A percentile compares a stretch with the other conserved stretches of the same genome.
These are phyloP conservation scores for Metridium senile DNA, from an alignment of 92 coral and sea anemone genomes.

Conservation along the genomic window DNA sequence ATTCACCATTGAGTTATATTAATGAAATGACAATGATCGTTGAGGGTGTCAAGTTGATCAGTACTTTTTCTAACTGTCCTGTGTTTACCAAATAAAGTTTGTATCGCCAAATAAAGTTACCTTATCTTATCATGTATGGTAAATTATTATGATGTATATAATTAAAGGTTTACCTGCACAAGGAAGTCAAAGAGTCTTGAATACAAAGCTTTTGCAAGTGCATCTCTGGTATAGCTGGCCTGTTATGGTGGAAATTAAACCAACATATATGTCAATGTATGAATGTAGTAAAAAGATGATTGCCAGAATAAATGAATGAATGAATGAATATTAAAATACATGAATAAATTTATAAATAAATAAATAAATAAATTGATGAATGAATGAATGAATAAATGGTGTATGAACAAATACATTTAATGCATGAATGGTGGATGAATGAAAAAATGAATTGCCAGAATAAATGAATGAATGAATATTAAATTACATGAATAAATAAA, in stretches of 20 bases:
- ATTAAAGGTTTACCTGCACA: constrained; percentile 66
- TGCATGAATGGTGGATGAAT: neutral
- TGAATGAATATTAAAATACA: neutral
- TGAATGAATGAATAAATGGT: neutral
- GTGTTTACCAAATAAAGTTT: too few species aligned
- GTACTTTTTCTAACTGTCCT: too few species aligned
- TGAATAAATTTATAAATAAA: neutral
- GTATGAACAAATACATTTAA: too few species aligned
- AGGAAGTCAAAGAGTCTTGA: constrained; percentile 91
- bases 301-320: neutral
- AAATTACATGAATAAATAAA: too few species aligned
- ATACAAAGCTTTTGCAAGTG: constrained; percentile 88
- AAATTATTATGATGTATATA: neutral
- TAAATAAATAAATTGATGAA: neutral
- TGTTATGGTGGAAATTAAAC: constrained; percentile 8
- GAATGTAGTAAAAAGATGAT: neutral
- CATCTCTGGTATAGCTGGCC: constrained; percentile 98
- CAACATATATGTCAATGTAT: too few species aligned
- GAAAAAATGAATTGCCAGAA: neutral
- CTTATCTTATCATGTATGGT: too few species aligned
- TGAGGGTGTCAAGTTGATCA: too few species aligned
- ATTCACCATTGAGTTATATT: too few species aligned
- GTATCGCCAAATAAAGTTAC: too few species aligned
- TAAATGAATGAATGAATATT: neutral
- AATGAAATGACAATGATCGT: too few species aligned